Conservation (phyloP, 2,888 invertebrate species). For the Petrophora chlorosata region DNA sequence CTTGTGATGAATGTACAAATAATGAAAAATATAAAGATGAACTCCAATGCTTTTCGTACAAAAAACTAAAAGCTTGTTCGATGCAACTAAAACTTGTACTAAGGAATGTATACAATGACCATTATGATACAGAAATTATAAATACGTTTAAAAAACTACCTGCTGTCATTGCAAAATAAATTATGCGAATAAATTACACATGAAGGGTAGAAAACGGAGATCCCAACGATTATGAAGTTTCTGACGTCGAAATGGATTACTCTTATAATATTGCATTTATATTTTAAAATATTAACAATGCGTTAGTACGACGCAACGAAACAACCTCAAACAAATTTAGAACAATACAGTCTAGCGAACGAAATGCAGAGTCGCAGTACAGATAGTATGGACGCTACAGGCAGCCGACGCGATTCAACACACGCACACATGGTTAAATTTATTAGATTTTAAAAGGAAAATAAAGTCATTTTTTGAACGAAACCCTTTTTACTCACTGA, state of each 20-base stretch:
- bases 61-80: conserved; percentile 62
- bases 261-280: conserved; percentile 56
- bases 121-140: conserved; percentile 83
- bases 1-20: conserved; percentile 56
- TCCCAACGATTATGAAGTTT: conserved; percentile 26
- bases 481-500: no score
- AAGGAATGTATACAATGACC: conserved; percentile 58
- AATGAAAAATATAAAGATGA: conserved; percentile 45
- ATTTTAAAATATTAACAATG: no score
- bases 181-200: conserved; percentile 67
- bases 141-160: conserved; percentile 66
- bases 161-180: conserved; percentile 69
- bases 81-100: conserved; percentile 61
- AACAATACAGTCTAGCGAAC: conserved; percentile 66
- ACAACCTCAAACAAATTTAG: conserved; percentile 47
- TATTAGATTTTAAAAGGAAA: no score
- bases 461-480: no score
- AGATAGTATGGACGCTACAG: conserved; percentile 12
- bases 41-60: conserved; percentile 46
- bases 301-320: conserved; percentile 44
- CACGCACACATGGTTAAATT: background rate
- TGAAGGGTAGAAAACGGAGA: conserved; percentile 43
- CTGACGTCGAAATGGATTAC: conserved; percentile 42
- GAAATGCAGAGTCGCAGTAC: conserved; percentile 56
- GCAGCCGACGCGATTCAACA: background rate